Conservation (phyloP, 2,888 invertebrate genomes). For the Chrysomela aeneicollis region DNA sequence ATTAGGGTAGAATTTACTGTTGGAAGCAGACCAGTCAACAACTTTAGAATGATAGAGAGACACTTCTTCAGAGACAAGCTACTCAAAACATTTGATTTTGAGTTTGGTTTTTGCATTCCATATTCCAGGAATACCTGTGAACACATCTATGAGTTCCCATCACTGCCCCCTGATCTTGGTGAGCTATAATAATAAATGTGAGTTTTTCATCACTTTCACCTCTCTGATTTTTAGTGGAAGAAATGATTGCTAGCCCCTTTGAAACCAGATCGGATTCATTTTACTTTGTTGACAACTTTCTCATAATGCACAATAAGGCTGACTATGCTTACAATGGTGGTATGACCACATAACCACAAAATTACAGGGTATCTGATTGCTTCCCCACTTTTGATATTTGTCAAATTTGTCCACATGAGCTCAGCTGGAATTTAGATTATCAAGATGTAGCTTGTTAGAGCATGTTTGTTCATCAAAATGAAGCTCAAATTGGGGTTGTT, state of each 20-base stretch:
- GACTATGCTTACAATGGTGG: conserved; percentile 97
- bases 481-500: background rate
- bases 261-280: conserved; percentile 98
- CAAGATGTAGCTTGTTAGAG: background rate
- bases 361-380: conserved; percentile 32
- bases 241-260: conserved; percentile 96
- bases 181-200: conserved; percentile 56
- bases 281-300: conserved; percentile 96
- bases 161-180: conserved; percentile 86
- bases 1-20: conserved; percentile 95
- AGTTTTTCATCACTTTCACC: too few relatives aligned
- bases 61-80: conserved; percentile 94
- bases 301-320: conserved; percentile 99
- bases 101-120: conserved; percentile 99
- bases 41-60: conserved; percentile 98
- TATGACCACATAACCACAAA: conserved; percentile 45
- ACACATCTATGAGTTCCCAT: conserved; percentile 98
- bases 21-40: conserved; percentile 88
- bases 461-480: background rate
- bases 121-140: conserved; percentile 97
- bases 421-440: conserved; percentile 3
- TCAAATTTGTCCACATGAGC: background rate
- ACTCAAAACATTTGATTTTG: conserved; percentile 98
- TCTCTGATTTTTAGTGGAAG: conserved; percentile 78
- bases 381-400: background rate